These are phyloP conservation scores for Larimichthys polyactis DNA, from an alignment of 2,113 vertebrate genomes.

Conservation along the genomic window DNA sequence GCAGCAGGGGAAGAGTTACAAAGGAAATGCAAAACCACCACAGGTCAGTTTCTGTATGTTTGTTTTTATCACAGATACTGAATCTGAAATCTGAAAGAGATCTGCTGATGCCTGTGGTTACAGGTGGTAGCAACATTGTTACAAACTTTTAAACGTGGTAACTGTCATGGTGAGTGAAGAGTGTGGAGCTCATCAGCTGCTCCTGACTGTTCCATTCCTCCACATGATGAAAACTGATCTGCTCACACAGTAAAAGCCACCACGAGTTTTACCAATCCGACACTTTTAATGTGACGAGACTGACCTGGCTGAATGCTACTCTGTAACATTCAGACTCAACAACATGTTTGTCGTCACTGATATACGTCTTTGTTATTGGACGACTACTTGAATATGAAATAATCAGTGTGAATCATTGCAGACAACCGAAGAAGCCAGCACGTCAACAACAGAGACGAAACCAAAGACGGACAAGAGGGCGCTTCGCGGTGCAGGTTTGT, in stretches of 20 bases:
- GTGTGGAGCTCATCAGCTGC: neutral
- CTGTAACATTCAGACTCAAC: too few relatives aligned
- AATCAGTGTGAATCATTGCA: constrained; percentile 68
- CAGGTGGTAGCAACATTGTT: neutral
- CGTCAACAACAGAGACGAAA: constrained; percentile 76
- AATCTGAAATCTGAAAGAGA: neutral
- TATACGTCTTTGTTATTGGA: too few relatives aligned
- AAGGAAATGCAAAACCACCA: constrained; percentile 76
- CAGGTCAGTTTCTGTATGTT: constrained; percentile 78
- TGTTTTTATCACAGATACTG: neutral
- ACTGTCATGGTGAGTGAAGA: too few relatives aligned
- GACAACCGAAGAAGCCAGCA: constrained; percentile 80
- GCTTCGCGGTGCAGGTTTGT: constrained; percentile 86
- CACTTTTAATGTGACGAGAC: neutral
- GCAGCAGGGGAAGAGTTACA: constrained; percentile 90
- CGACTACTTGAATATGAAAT: too few relatives aligned
- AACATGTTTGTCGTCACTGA: too few relatives aligned
- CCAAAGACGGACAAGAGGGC: constrained; percentile 88
- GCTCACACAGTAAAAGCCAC: neutral
- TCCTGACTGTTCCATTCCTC: neutral
- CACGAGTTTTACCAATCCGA: neutral
- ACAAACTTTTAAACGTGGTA: neutral
- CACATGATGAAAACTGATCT: neutral
- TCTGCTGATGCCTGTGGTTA: neutral
- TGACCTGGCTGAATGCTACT: neutral